Evolutionary conservation across 2,888 invertebrate genomes (phyloP).

Genomic region (Lissocephala sabroskyi): DNA sequence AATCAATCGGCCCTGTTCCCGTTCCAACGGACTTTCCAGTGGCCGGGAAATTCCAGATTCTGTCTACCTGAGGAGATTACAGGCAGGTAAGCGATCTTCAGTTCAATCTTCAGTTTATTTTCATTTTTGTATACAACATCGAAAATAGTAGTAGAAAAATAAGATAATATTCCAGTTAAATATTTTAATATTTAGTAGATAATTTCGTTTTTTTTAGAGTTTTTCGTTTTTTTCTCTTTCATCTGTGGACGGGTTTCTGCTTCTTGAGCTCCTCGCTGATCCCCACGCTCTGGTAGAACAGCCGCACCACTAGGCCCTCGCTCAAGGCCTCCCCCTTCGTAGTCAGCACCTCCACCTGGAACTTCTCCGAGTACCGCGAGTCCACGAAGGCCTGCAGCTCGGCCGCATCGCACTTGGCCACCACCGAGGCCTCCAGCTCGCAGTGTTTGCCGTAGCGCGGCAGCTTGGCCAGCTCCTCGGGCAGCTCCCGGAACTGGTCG

Average conservation of each 20-base stretch:
- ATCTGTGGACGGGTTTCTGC: background rate
- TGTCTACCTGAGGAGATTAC: no score
- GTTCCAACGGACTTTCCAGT: no score
- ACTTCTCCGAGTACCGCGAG: constrained; percentile 75
- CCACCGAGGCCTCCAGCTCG: constrained; percentile 74
- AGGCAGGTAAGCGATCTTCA: no score
- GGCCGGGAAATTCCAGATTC: no score
- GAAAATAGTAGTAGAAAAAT: constrained; percentile 61
- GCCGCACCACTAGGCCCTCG: constrained; percentile 49
- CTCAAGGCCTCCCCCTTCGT: constrained; percentile 35
- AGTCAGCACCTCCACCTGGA: constrained; percentile 69
- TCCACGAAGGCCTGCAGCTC: constrained; percentile 79
- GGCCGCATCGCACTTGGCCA: constrained; percentile 76
- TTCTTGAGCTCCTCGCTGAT: constrained; percentile 52
- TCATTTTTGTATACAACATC: constrained; percentile 50
- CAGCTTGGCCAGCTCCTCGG: constrained; percentile 75
- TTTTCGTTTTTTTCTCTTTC: background rate
- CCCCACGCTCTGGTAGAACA: constrained; percentile 68
- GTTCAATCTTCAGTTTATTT: constrained; percentile 15
- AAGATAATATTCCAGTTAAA: constrained; percentile 42
- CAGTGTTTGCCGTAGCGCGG: constrained; percentile 77
- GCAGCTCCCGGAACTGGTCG: constrained; percentile 76
- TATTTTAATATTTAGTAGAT: constrained; percentile 8
- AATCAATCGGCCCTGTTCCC: no score
- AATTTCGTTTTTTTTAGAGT: constrained; percentile 1